phyloP scores from a whole-genome alignment of 2,888 invertebrate genomes.

The Scaptomyza polygonia region DNA sequence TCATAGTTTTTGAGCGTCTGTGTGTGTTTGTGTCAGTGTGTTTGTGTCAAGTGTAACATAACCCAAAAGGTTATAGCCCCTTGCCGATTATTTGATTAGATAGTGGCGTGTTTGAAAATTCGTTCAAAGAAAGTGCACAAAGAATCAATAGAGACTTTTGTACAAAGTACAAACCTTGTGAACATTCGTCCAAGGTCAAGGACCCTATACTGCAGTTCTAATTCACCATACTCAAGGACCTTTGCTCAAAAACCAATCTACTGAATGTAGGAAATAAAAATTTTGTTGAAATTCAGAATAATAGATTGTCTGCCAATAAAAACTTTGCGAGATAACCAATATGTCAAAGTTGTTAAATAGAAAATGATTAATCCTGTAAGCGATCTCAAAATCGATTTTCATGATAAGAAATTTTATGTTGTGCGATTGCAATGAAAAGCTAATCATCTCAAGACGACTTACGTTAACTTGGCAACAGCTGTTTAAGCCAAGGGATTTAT shows the following conservation, averaged over 20 bases:
- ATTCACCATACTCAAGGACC: not conserved
- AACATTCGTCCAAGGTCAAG: not conserved
- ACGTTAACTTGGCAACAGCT: not conserved
- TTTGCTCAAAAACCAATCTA: not conserved
- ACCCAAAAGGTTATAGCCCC: not conserved
- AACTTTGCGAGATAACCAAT: not conserved
- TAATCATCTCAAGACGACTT: not conserved
- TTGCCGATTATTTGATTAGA: not conserved
- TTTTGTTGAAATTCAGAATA: too few species aligned
- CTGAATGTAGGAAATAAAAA: too few species aligned
- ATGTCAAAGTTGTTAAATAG: not conserved
- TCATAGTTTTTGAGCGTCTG: not conserved
- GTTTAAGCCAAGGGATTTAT: not conserved
- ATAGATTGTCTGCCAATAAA: not conserved
- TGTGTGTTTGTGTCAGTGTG: not conserved
- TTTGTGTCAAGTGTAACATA: slow-evolving; percentile 12
- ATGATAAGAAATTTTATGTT: not conserved
- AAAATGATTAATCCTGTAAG: not conserved
- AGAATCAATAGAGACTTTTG: not conserved
- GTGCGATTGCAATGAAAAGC: not conserved
- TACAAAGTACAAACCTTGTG: not conserved
- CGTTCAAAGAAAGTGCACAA: not conserved
- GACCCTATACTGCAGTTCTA: not conserved
- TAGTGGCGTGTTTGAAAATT: slow-evolving; percentile 22
- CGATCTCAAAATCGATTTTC: not conserved